These are phyloP conservation scores for Drosophila neotestacea DNA, from an alignment of 2,888 invertebrate genomes.

Conservation along the genomic window DNA sequence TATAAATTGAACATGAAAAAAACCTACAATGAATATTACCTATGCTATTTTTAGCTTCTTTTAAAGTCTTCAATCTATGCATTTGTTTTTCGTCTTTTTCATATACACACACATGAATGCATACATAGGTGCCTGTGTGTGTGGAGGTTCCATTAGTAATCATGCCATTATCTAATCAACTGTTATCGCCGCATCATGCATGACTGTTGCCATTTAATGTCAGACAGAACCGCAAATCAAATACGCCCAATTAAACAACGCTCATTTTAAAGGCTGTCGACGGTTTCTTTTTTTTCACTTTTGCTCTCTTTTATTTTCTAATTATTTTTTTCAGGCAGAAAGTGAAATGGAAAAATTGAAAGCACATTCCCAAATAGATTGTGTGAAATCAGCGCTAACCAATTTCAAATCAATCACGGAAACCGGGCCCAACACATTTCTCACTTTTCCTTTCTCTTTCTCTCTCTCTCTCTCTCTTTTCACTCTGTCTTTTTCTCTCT, in stretches of 20 bases:
- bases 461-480: not conserved
- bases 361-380: constrained; percentile 59
- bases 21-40: no score
- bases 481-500: not conserved
- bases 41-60: not conserved
- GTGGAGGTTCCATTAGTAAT: constrained; percentile 35
- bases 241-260: constrained; percentile 73
- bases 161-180: constrained; percentile 59
- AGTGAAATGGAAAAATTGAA: constrained; percentile 37
- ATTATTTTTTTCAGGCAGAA: constrained; percentile 49
- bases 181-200: constrained; percentile 50
- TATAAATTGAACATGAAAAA: not conserved
- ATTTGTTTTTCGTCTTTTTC: not conserved
- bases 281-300: constrained; percentile 8
- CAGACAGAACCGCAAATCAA: constrained; percentile 69
- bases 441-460: not conserved
- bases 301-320: constrained; percentile 34
- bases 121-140: constrained; percentile 10
- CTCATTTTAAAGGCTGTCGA: constrained; percentile 47
- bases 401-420: constrained; percentile 76
- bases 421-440: constrained; percentile 7
- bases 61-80: not conserved
- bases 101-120: constrained; percentile 10
- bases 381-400: constrained; percentile 78
- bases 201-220: constrained; percentile 63